Conservation (phyloP, 2,888 invertebrate species). For the Ellobium chinense region DNA sequence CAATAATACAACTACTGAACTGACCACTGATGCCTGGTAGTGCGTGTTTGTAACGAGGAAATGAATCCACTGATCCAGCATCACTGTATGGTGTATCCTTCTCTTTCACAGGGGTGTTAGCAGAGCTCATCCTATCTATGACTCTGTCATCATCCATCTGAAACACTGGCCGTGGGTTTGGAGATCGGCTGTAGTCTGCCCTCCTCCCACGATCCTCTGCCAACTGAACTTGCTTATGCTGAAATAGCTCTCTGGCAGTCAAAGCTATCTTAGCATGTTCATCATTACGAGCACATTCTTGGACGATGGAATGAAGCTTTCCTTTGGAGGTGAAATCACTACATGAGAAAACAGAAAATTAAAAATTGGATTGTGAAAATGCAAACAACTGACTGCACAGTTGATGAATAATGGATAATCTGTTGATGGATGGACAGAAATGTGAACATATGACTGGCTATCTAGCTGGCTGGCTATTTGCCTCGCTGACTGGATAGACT, state of each 20-base stretch:
- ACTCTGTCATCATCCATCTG: constrained; percentile 61
- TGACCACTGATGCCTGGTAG: constrained; percentile 21
- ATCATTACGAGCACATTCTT: constrained; percentile 20
- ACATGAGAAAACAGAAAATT: constrained; percentile 29
- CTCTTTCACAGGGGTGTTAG: background rate
- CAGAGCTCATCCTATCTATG: background rate
- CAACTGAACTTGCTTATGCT: background rate
- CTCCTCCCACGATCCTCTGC: background rate
- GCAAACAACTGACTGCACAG: too few relatives aligned
- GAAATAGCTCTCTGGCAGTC: background rate
- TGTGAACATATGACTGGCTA: too few relatives aligned
- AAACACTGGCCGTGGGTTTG: constrained; percentile 61
- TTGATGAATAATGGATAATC: too few relatives aligned
- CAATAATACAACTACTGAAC: too few relatives aligned
- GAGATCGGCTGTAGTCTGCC: too few relatives aligned
- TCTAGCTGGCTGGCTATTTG: too few relatives aligned
- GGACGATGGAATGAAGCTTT: constrained; percentile 60
- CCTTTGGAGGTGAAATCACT: constrained; percentile 67
- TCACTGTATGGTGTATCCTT: background rate
- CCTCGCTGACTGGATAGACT: too few relatives aligned
- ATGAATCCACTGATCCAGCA: background rate
- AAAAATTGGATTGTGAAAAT: too few relatives aligned
- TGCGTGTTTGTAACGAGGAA: constrained; percentile 11
- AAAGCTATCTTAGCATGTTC: background rate
- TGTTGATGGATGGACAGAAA: too few relatives aligned